These are phyloP conservation scores for Anodontia alba DNA, from an alignment of 2,888 invertebrate species.

Conservation along the genomic window DNA sequence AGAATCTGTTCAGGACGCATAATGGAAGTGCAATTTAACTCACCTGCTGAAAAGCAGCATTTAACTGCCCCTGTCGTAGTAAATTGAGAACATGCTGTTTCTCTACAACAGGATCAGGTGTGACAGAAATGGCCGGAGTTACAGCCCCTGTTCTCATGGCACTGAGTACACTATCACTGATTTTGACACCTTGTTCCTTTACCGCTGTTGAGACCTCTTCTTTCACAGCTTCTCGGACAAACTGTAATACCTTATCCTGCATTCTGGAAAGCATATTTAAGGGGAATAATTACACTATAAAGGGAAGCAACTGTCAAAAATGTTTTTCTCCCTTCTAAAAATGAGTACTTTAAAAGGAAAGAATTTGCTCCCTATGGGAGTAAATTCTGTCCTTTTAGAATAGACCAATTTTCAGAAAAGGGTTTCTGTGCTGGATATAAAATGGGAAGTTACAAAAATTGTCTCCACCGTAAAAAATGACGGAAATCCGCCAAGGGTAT, in stretches of 20 bases:
- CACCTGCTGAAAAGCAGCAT: constrained; percentile 93
- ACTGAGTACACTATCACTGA: constrained; percentile 87
- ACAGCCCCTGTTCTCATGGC: constrained; percentile 90
- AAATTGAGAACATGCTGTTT: constrained; percentile 89
- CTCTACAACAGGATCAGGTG: constrained; percentile 77
- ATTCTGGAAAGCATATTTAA: constrained; percentile 79
- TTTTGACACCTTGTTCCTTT: constrained; percentile 87
- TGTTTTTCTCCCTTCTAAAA: too few relatives aligned
- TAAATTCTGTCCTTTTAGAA: too few relatives aligned
- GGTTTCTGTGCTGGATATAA: too few relatives aligned
- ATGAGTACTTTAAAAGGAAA: too few relatives aligned
- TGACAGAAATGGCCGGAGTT: constrained; percentile 89
- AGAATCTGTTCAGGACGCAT: too few relatives aligned
- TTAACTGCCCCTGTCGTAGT: constrained; percentile 90
- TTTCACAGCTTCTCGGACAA: constrained; percentile 77
- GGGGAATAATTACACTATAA: too few relatives aligned
- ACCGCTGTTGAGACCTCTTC: constrained; percentile 82
- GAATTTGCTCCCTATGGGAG: too few relatives aligned
- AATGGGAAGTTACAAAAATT: too few relatives aligned
- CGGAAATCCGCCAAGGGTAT: too few relatives aligned
- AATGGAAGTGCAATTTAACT: too few relatives aligned
- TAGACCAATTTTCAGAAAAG: too few relatives aligned
- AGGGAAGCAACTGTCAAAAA: too few relatives aligned
- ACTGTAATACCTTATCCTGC: constrained; percentile 81
- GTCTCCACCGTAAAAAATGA: background rate